A percentile compares a stretch with the other conserved stretches of the same genome.
Evolutionary conservation across 2,888 invertebrate genomes (phyloP).

Genomic region (Tiliacea aurago): DNA sequence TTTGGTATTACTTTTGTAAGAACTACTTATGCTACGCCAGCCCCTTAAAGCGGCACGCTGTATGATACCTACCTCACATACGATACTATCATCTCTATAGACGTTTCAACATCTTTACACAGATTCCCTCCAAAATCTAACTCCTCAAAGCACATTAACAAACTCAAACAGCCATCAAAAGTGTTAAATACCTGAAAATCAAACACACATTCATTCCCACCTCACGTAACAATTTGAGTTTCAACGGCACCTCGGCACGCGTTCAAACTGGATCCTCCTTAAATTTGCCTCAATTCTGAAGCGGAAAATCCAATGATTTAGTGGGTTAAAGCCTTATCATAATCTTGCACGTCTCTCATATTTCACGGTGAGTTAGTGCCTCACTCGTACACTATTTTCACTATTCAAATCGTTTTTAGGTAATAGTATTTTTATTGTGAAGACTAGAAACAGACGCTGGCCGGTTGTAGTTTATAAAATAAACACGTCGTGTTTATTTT

Average conservation of each 20-base stretch:
- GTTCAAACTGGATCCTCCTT: slow-evolving; percentile 74
- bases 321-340: slow-evolving; percentile 87
- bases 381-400: slow-evolving; percentile 79
- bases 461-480: not conserved
- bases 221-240: slow-evolving; percentile 74
- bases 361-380: slow-evolving; percentile 84
- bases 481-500: too few species aligned
- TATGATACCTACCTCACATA: not conserved
- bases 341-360: slow-evolving; percentile 89
- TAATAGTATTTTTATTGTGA: slow-evolving; percentile 31
- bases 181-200: slow-evolving; percentile 54
- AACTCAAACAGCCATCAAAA: slow-evolving; percentile 49
- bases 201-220: slow-evolving; percentile 64
- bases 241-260: slow-evolving; percentile 67
- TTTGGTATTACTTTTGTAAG: too few species aligned
- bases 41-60: too few species aligned
- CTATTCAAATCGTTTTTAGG: slow-evolving; percentile 75
- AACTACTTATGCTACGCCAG: too few species aligned
- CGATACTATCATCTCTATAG: not conserved
- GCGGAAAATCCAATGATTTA: slow-evolving; percentile 89
- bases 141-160: slow-evolving; percentile 14
- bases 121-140: not conserved
- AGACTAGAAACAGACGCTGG: not conserved
- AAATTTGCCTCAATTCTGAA: slow-evolving; percentile 86
- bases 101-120: not conserved